Evolutionary conservation across 2,113 vertebrate species (phyloP), one percentile per base, ranked within the genome.

Genomic region (Hirundichthys speculiger): DNA sequence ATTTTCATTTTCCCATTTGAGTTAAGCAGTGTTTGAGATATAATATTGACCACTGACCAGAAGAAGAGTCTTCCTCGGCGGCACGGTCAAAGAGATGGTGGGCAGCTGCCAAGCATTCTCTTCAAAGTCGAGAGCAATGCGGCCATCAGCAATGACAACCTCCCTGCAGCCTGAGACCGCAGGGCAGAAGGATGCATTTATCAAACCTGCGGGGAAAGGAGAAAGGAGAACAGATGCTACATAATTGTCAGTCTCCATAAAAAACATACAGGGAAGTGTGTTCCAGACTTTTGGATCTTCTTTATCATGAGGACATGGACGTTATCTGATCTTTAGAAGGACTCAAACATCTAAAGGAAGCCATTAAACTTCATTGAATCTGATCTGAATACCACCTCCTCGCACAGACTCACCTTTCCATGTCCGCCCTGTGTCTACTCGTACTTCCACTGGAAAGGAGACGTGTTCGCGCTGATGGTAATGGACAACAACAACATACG

Each of bases 101-200:
- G 96, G 69, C 1, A 77, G 79, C 2, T 82, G 90, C 52, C 90
- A 82, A 49, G 83, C 82, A 84, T 93, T 89, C n/a, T 84, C 75
- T 21, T 76, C 86, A 77, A 96, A 43, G 24, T 95, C 91, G 21
- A 98, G 88, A 52, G 93, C 91, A 46, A 93, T 92, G 51, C 85
- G 93, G 13, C 88, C 91, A 49, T 90, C 89, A 4, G 92, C 78
- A 3, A 94, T 73, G 65, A 98, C 91, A 41, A 93, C 91, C 53
- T 91, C 90, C 69, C 85, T 91, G 86, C 97, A 99, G 69, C 97
- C 96, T 38, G 93, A 94, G 21, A 81, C 73, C 11, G 92, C 92
- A 5, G 96, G 96, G 75, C 97, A 98, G 86, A 96, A 98, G 0
- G 92, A 92, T 48, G 95, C 95, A 25, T 25, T 94, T 75, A 96